Conservation (phyloP, 2,888 invertebrate species). For the Gymnosoma rotundatum region DNA sequence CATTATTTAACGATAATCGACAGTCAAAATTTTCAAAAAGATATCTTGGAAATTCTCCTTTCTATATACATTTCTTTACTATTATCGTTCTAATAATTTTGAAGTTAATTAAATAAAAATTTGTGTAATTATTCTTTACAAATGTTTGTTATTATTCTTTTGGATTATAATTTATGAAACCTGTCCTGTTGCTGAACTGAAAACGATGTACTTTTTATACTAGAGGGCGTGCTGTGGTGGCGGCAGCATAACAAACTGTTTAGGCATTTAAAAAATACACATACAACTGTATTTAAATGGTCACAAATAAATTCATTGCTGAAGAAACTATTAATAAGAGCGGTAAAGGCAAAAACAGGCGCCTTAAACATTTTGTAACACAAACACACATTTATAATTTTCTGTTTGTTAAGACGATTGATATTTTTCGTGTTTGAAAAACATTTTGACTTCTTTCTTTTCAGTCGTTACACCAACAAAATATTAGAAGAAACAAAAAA, state of each 20-base stretch:
- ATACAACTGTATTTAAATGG: neutral
- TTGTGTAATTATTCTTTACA: neutral
- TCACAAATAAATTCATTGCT: constrained; percentile 13
- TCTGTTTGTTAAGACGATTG: constrained; percentile 53
- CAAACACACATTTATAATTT: constrained; percentile 18
- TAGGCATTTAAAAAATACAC: neutral
- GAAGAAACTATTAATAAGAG: neutral
- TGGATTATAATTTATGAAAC: neutral
- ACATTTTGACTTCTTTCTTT: constrained; percentile 63
- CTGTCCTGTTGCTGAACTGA: constrained; percentile 9
- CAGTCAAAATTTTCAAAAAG: no score
- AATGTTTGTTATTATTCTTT: neutral
- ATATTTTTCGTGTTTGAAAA: constrained; percentile 61
- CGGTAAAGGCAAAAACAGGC: constrained; percentile 5
- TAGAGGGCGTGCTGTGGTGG: constrained; percentile 62
- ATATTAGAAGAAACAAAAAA: neutral
- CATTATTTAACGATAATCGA: no score
- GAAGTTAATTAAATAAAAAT: neutral
- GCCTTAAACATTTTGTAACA: constrained; percentile 40
- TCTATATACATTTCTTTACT: neutral
- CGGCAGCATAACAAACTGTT: constrained; percentile 50
- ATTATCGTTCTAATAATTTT: neutral
- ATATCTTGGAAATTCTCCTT: no score
- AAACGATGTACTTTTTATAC: constrained; percentile 30
- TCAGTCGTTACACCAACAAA: constrained; percentile 25